Percentiles rank a stretch among this genome's conserved stretches.
Evolutionary conservation across 2,113 vertebrate genomes (phyloP).

Genomic region (Pycnonotus jocosus): DNA sequence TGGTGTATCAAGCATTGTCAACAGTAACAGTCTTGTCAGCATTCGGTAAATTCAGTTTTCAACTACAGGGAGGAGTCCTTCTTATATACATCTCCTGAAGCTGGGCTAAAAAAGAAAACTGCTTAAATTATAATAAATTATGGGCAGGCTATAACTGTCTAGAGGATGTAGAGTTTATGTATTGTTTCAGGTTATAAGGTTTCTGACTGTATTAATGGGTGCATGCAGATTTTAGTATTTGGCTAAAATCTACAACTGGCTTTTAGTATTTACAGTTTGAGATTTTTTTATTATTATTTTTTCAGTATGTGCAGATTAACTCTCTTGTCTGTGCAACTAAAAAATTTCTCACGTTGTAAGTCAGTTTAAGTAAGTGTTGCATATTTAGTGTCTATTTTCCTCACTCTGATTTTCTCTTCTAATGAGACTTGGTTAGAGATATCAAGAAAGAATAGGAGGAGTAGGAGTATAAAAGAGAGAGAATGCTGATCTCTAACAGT

Average conservation of each 20-base stretch:
- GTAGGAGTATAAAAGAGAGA: constrained; percentile 20
- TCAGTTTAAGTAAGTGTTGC: background rate
- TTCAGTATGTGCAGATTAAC: background rate
- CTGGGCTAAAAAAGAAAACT: background rate
- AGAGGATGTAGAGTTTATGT: background rate
- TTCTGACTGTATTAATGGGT: background rate
- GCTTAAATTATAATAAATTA: background rate
- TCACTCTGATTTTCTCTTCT: background rate
- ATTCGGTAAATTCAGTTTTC: background rate
- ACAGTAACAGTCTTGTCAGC: background rate
- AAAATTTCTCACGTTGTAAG: background rate
- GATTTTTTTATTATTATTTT: background rate
- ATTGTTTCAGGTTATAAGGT: background rate
- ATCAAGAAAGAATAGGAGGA: background rate
- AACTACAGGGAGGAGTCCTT: background rate
- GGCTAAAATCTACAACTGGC: background rate
- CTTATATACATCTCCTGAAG: background rate
- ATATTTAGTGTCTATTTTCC: background rate
- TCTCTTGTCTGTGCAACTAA: background rate
- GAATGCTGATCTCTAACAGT: background rate
- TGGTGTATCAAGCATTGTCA: background rate
- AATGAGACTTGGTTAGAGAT: constrained; percentile 22
- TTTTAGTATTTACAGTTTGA: background rate
- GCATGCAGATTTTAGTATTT: background rate
- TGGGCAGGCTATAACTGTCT: background rate